These are phyloP conservation scores for Atractosteus spatula DNA, from an alignment of 2,113 vertebrate genomes.

Conservation along the genomic window DNA sequence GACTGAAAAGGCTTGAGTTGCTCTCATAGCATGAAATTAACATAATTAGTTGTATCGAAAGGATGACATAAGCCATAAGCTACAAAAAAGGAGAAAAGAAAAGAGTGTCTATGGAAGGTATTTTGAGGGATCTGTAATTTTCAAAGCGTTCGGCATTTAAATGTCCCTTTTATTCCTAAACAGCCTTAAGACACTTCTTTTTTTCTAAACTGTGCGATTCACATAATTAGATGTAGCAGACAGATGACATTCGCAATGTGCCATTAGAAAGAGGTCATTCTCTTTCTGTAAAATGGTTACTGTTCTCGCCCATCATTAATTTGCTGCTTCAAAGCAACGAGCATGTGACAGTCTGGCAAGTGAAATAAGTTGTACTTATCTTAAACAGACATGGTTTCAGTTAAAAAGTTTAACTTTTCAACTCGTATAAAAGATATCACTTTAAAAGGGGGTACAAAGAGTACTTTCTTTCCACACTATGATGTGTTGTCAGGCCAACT, in stretches of 20 bases:
- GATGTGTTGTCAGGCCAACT: conserved; percentile 8
- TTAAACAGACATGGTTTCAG: conserved; percentile 84
- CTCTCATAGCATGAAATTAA: conserved; percentile 89
- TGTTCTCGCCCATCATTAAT: conserved; percentile 94
- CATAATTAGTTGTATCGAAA: conserved; percentile 85
- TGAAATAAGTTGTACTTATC: conserved; percentile 93
- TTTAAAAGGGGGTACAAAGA: conserved; percentile 42
- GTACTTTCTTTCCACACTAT: conserved; percentile 32
- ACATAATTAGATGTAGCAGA: conserved; percentile 96
- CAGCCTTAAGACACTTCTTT: conserved; percentile 90
- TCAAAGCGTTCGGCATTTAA: conserved; percentile 92
- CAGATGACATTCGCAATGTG: conserved; percentile 92
- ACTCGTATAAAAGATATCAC: conserved; percentile 39
- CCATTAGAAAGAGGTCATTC: conserved; percentile 98
- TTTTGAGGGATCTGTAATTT: conserved; percentile 94
- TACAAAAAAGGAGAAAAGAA: conserved; percentile 62
- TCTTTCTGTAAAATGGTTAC: conserved; percentile 85
- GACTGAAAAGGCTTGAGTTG: conserved; percentile 72
- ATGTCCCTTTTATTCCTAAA: conserved; percentile 97
- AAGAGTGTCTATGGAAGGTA: conserved; percentile 84
- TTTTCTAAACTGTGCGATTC: conserved; percentile 84
- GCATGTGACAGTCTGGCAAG: conserved; percentile 89
- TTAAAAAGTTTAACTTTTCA: conserved; percentile 79
- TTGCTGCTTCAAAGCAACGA: conserved; percentile 90
- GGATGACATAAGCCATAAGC: conserved; percentile 76